These are phyloP conservation scores for Acleris laterana DNA, from an alignment of 2,888 invertebrate species.

Conservation along the genomic window DNA sequence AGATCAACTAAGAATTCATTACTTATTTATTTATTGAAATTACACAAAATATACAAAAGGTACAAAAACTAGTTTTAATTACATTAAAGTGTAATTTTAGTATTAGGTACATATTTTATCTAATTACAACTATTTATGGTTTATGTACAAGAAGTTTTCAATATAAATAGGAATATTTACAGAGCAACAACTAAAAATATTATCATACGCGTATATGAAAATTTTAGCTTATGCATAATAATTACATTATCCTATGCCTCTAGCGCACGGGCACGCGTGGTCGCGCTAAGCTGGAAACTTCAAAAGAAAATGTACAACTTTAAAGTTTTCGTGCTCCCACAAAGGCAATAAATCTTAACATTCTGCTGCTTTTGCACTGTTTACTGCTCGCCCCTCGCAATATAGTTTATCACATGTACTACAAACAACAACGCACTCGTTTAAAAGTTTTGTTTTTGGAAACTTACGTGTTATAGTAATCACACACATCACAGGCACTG, in stretches of 20 bases:
- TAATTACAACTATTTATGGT: constrained; percentile 43
- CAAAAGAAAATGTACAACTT: constrained; percentile 64
- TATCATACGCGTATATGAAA: constrained; percentile 52
- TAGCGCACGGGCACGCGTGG: constrained; percentile 5
- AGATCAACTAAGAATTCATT: constrained; percentile 1
- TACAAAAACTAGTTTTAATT: constrained; percentile 51
- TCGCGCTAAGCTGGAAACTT: constrained; percentile 57
- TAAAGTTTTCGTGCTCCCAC: constrained; percentile 71
- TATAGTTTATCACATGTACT: constrained; percentile 72
- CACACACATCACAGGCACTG: constrained; percentile 62
- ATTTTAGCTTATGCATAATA: constrained; percentile 45
- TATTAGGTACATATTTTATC: constrained; percentile 24
- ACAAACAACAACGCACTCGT: constrained; percentile 62
- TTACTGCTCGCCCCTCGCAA: constrained; percentile 69
- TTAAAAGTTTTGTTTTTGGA: constrained; percentile 58
- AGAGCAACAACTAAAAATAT: constrained; percentile 56
- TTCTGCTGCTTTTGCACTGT: constrained; percentile 65
- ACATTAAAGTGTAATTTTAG: constrained; percentile 30
- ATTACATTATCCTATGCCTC: constrained; percentile 15
- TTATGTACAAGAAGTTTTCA: constrained; percentile 64
- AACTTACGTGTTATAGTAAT: constrained; percentile 55
- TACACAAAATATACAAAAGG: constrained; percentile 52
- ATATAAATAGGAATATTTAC: constrained; percentile 76
- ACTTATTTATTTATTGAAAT: constrained; percentile 24
- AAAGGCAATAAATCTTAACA: constrained; percentile 69